These are phyloP conservation scores for Argya squamiceps DNA, from an alignment of 2,797 vertebrate genomes.

Conservation along the genomic window DNA sequence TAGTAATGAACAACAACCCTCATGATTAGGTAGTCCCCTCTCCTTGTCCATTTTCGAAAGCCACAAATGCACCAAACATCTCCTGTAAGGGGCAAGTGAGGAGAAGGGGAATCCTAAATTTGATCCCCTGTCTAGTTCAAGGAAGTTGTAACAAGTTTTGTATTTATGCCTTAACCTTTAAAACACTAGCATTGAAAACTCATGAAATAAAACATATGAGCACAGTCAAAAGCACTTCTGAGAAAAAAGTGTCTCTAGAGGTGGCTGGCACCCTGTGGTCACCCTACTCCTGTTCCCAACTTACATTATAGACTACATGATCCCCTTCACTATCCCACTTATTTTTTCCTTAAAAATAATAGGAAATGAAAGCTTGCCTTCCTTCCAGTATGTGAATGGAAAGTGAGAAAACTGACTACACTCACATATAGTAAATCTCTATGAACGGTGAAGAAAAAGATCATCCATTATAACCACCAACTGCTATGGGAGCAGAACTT, in stretches of 20 bases:
- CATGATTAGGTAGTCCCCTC: neutral
- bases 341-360: neutral
- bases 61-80: neutral
- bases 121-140: neutral
- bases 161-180: neutral
- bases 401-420: neutral
- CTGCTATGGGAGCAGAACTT: neutral
- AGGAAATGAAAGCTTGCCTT: neutral
- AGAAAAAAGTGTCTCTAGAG: neutral
- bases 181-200: neutral
- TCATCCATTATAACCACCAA: neutral
- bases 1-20: neutral
- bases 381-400: neutral
- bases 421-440: neutral
- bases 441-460: neutral
- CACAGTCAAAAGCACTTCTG: neutral
- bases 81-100: neutral
- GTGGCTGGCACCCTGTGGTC: neutral
- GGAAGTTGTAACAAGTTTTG: neutral
- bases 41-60: neutral
- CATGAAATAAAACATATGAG: neutral
- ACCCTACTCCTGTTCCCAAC: neutral
- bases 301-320: neutral
- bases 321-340: neutral
- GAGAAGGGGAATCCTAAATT: neutral